These are phyloP conservation scores for Dipus sagitta DNA, from an alignment of 2,797 vertebrate species.

Conservation along the genomic window DNA sequence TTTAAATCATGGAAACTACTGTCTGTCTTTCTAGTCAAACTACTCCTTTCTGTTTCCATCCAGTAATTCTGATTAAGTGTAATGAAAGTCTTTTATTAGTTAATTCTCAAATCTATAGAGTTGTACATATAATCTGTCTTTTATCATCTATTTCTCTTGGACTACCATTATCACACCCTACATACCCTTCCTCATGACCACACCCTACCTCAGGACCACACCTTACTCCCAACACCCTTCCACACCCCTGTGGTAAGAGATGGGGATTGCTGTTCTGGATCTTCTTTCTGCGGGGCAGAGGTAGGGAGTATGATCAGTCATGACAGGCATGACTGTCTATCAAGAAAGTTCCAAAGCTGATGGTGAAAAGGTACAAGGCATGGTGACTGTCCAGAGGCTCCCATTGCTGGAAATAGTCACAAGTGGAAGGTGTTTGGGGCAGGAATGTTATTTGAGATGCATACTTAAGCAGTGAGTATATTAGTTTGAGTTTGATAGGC, in stretches of 20 bases:
- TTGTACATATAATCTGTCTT: background rate
- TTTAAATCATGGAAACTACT: background rate
- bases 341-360: background rate
- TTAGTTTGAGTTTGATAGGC: background rate
- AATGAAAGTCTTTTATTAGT: background rate
- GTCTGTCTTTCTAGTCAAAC: background rate
- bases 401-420: background rate
- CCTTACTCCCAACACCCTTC: too few relatives aligned
- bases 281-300: background rate
- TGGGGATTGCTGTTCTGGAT: background rate
- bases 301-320: rapidly evolving
- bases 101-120: background rate
- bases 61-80: background rate
- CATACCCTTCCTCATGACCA: too few relatives aligned
- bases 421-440: background rate
- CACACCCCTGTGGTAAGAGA: background rate
- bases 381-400: too few relatives aligned
- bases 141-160: background rate
- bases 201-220: too few relatives aligned
- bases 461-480: background rate
- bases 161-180: too few relatives aligned
- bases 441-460: background rate
- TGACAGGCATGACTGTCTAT: rapidly evolving
- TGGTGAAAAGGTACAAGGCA: background rate
- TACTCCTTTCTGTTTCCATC: background rate